A percentile compares a stretch with the other conserved stretches of the same genome.
Evolutionary conservation across 2,797 vertebrate species (phyloP).

Genomic region (Toxotes lorentzi): DNA sequence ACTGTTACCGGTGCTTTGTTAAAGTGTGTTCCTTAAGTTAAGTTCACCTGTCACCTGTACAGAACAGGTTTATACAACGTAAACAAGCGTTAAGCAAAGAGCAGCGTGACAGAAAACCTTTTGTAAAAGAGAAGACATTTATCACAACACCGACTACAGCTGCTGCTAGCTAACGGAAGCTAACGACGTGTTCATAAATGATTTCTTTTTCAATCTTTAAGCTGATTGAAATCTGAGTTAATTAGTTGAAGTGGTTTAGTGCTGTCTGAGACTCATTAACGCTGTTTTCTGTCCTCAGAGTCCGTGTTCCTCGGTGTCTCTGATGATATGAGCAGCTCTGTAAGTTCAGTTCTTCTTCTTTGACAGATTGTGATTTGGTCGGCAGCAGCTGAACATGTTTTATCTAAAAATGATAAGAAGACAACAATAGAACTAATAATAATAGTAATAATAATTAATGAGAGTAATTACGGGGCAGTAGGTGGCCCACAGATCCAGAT

Average conservation of each 20-base stretch:
- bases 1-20: not conserved
- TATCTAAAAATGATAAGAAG: not conserved
- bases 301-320: not conserved
- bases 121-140: not conserved
- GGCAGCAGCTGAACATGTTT: not conserved
- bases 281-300: not conserved
- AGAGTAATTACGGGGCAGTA: no score
- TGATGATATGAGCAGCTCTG: conserved; percentile 70
- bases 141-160: not conserved
- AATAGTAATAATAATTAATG: no score
- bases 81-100: not conserved
- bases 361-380: not conserved
- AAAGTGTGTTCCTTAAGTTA: not conserved
- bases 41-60: not conserved
- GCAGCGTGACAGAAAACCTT: not conserved
- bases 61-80: not conserved
- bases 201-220: no score
- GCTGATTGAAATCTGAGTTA: no score
- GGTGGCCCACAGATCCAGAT: no score
- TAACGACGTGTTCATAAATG: not conserved
- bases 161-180: not conserved
- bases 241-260: not conserved
- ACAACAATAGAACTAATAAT: no score
- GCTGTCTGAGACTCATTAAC: not conserved
- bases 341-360: conserved; percentile 49